Base-by-base conservation (phyloP, 2,797 vertebrate species). In the Enteromius unitaeniatus region DNA sequence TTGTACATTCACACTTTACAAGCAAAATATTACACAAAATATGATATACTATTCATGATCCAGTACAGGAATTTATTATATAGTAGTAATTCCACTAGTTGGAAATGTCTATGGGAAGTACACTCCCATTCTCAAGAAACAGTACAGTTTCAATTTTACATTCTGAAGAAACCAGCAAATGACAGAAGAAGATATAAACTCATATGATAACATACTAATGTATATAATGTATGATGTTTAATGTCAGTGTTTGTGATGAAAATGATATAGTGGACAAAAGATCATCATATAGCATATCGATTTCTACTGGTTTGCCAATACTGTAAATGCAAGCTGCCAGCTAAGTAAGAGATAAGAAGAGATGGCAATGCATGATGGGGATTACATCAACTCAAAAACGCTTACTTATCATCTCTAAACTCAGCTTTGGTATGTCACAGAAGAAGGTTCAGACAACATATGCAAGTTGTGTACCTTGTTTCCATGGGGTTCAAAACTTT, bases 391-490 rank as follows among this genome's bases (percentile, higher is more conserved):
- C 72, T 76, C 28, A 65, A 14, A 53, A 55, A 28, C 6, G 45
- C 72, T 80, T 69, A 69, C 60, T 70, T 69, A 58, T 80, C 70
- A 51, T 65, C 60, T 64, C 70, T 76, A 65, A 82, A 64, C 73
- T 47, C 26, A 64, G 53, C 45, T 40, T 15, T 4, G 13, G 74
- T 58, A 77, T 83, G 62, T 83, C 26, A 75, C 58, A 65, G 70
- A 40, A 76, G 49, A 31, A 53, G 72, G 42, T 68, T 82, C 47
- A 45, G 34, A 83, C 73, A 86, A 49, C 60, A 80, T 79, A 69
- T 58, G 68, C 65, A 53, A 60, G 40, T 53, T 86, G 58, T 73
- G 58, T 72, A 72, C 67, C 21, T 17, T 69, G 85, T 80, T 86
- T 74, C 76, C 42, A 51, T 74, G 58, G 81, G 45, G 31, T 77